Evolutionary conservation across 2,888 invertebrate genomes (phyloP), one percentile per base, ranked within the genome.

Genomic region (Apodemia hepburni): DNA sequence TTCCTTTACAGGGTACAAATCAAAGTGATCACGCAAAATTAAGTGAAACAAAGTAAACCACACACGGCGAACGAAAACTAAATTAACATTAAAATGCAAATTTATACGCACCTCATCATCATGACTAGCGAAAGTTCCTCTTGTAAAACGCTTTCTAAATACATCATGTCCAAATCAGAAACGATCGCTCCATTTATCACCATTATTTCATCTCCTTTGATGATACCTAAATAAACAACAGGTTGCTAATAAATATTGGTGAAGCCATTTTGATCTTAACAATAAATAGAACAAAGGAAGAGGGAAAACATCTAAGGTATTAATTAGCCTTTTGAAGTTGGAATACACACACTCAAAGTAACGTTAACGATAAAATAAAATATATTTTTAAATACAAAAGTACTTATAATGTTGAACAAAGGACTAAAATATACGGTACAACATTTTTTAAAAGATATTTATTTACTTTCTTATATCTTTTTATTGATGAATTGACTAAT

Each of bases 81-180:
- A 29, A n/a, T 57, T 27, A 3, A 22, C 54, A 27, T 61, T 27
- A 38, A 38, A 61, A 35, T 27, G 15, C 27, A 77, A 76, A 79
- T 71, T 66, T 87, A 8, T 57, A 57, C 57, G n/a, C n/a, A 94
- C 94, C 98, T 94, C 95, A 99, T 97, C 96, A 98, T 98, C 96
- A 99, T 97, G 92, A 97, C 97, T 68, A 99, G 94, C 59, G 97
- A 96, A 69, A 97, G 94, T 81, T 98, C 98, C 85, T 38, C 98
- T 88, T 98, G 98, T 73, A 99, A 93, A 69, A 98, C 97, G 81
- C 97, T 97, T 90, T 99, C 99, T 83, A 99, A 94, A 93, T 98
- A 98, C 97, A 99, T 98, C 98, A 99, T 99, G 94, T 99, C 99
- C 92, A 99, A 94, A 93, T 99, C 98, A 79, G 98, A 97, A 73